These are phyloP conservation scores for Brachionus paranguensis DNA, from an alignment of 1,140 invertebrate species.

Conservation along the genomic window DNA sequence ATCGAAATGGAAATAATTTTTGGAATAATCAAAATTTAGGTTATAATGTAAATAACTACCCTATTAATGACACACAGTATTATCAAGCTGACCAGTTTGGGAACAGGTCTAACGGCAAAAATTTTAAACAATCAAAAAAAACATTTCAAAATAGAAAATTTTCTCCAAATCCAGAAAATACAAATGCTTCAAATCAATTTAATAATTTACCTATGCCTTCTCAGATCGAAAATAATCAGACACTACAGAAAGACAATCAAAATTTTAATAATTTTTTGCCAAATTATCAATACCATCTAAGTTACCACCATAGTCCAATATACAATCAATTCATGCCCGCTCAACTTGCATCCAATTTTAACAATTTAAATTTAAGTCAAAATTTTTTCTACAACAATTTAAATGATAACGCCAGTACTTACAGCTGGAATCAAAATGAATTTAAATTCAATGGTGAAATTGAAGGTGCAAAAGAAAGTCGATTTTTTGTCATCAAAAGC, in stretches of 20 bases:
- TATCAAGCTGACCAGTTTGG: background rate
- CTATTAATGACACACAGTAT: background rate
- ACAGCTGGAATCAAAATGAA: background rate
- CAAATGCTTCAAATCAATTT: background rate
- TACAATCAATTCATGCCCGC: background rate
- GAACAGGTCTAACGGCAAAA: background rate
- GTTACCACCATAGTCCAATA: background rate
- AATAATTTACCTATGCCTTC: background rate
- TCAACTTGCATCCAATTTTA: background rate
- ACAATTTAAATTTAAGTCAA: background rate
- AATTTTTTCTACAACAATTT: background rate
- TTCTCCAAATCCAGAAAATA: background rate
- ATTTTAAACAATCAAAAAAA: background rate
- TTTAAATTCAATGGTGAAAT: constrained; percentile 21
- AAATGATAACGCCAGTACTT: background rate
- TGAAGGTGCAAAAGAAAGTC: background rate
- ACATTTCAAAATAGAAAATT: background rate
- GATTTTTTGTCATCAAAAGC: constrained; percentile 38
- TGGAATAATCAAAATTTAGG: background rate
- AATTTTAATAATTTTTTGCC: background rate
- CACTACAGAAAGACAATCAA: background rate
- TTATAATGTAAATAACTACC: background rate
- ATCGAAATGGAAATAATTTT: background rate
- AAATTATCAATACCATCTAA: background rate
- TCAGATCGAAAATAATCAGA: background rate